Base-by-base conservation (phyloP, 2,797 vertebrate genomes). In the Telmatherina bonti region DNA sequence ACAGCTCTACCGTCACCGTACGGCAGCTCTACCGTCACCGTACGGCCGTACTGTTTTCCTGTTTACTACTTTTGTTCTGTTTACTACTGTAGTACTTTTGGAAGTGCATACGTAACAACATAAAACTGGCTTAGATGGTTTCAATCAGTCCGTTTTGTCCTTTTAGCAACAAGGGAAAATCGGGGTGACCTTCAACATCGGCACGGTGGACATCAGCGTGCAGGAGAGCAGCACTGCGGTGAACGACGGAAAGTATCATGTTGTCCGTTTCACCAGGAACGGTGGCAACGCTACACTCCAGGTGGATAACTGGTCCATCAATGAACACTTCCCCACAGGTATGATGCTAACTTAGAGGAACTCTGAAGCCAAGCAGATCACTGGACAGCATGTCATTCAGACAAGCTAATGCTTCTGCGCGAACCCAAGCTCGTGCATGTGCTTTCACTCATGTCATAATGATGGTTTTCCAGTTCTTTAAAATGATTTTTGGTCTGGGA, bases 261-360 rank as follows among this genome's bases (percentile, higher is more conserved):
- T 99, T 66, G 97, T 99, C 4, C 97, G 97, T 29, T 99, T 98
- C 86, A 99, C 96, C 68, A 95, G 98, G 82, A 99, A 99, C 0
- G 97, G 98, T 1, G 98, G 97, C 52, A 99, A 99, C 16, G 98
- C 98, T 30, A 99, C 97, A 0, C 95, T 99, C 51, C 98, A 99
- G 91, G 97, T 99, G 87, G 98, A 99, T 87, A 98, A 96, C 93
- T 97, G 97, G 98, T 93, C 96, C 0, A 96, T 99, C 88, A 99
- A 98, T 49, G 98, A 99, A 29, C 96, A 98, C 82, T 99, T 98
- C 76, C 98, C 98, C 29, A 95, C 97, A 97, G 97, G 98, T 99
- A 96, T 13, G 30, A 27, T 18, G 0, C 16, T 4, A n/a, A n/a
- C n/a, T n/a, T n/a, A n/a, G n/a, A n/a, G 0, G 49, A 7, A 31